These are phyloP conservation scores for Dynastes grantii DNA, from an alignment of 2,888 invertebrate genomes.

Conservation along the genomic window DNA sequence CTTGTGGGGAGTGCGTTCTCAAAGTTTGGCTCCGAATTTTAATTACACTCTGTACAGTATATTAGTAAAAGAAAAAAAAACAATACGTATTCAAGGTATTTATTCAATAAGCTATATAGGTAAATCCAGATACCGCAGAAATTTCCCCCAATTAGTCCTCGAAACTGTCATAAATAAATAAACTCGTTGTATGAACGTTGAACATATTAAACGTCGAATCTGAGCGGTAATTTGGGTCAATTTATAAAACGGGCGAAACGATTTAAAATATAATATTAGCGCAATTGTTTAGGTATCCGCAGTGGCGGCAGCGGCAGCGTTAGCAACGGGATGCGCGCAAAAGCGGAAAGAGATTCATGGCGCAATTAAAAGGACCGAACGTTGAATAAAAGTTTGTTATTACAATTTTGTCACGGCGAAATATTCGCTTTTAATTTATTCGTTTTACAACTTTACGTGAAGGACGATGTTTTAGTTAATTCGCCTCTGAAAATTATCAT, in stretches of 20 bases:
- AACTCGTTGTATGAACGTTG: too few relatives aligned
- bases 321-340: neutral
- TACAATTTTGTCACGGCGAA: constrained; percentile 14
- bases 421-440: constrained; percentile 20
- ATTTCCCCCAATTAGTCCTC: too few relatives aligned
- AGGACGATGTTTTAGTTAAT: neutral
- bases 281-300: constrained; percentile 12
- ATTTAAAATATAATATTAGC: constrained; percentile 13
- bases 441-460: constrained; percentile 17
- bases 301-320: neutral
- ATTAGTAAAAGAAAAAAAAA: too few relatives aligned
- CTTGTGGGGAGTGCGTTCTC: too few relatives aligned
- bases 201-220: neutral
- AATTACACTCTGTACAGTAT: too few relatives aligned
- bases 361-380: constrained; percentile 11
- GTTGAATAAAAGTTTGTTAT: constrained; percentile 34
- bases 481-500: neutral
- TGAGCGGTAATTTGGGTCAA: neutral
- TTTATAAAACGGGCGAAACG: neutral
- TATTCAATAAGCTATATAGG: too few relatives aligned
- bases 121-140: too few relatives aligned
- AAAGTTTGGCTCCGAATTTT: too few relatives aligned
- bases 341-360: constrained; percentile 23
- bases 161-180: too few relatives aligned
- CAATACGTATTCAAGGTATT: too few relatives aligned